These are phyloP conservation scores for Hipposideros larvatus DNA, from an alignment of 2,797 vertebrate species.

Conservation along the genomic window DNA sequence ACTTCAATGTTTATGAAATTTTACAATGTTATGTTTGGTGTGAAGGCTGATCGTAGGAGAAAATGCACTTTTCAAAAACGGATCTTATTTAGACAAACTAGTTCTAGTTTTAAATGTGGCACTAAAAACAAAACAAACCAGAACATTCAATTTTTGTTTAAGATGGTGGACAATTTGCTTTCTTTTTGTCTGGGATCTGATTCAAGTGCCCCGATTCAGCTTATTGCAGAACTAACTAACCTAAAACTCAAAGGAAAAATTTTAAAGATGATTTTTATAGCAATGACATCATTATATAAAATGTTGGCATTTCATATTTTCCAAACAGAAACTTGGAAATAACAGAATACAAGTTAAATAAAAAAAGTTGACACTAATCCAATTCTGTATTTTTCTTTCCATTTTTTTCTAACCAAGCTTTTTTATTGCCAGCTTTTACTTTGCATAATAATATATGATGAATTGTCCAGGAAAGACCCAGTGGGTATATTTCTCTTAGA, in stretches of 20 bases:
- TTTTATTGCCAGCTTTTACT: conserved; percentile 80
- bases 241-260: conserved; percentile 76
- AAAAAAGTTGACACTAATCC: conserved; percentile 75
- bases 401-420: conserved; percentile 75
- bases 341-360: conserved; percentile 78
- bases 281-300: conserved; percentile 81
- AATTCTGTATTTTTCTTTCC: conserved; percentile 74
- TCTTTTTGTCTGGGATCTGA: conserved; percentile 58
- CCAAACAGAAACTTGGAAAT: conserved; percentile 81
- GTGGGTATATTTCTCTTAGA: conserved; percentile 75
- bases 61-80: conserved; percentile 2
- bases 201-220: conserved; percentile 69
- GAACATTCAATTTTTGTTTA: conserved; percentile 38
- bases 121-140: conserved; percentile 34
- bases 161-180: conserved; percentile 58
- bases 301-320: conserved; percentile 84
- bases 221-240: conserved; percentile 68
- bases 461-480: conserved; percentile 74
- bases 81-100: conserved; percentile 35
- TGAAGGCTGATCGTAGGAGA: not conserved
- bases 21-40: conserved; percentile 15
- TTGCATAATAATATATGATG: conserved; percentile 81
- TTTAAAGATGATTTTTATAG: conserved; percentile 82
- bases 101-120: conserved; percentile 51
- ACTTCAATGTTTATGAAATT: conserved; percentile 42